These are phyloP conservation scores for Brachystomella parvula DNA, from an alignment of 1,140 invertebrate genomes.

Conservation along the genomic window DNA sequence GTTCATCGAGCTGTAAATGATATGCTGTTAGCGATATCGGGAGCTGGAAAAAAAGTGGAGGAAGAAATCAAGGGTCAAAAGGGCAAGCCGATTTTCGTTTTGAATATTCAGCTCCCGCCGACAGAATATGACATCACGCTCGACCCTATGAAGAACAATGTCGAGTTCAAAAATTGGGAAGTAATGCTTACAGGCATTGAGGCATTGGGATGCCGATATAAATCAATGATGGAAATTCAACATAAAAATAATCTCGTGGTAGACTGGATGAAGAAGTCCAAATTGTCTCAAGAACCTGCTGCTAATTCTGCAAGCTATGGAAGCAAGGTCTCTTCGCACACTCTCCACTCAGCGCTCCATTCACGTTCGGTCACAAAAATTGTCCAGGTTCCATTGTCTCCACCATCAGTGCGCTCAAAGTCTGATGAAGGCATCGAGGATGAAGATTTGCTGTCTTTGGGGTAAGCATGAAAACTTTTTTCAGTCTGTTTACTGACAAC, in stretches of 20 bases:
- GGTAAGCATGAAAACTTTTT: too few species aligned
- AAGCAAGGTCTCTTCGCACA: not conserved
- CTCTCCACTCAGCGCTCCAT: not conserved
- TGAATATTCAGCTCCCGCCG: slow-evolving; percentile 54
- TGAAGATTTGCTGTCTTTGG: too few species aligned
- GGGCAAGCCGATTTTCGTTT: slow-evolving; percentile 50
- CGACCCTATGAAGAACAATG: slow-evolving; percentile 47
- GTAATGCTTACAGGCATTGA: slow-evolving; percentile 48
- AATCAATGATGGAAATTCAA: not conserved
- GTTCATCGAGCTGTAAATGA: slow-evolving; percentile 48
- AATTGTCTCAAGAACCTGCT: not conserved
- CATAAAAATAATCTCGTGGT: not conserved
- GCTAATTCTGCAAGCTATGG: not conserved
- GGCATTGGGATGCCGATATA: slow-evolving; percentile 44
- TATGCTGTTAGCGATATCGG: slow-evolving; percentile 40
- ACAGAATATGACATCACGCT: slow-evolving; percentile 51
- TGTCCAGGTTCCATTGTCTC: too few species aligned
- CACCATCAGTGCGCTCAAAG: not conserved
- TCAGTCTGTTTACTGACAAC: too few species aligned
- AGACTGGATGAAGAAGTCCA: not conserved
- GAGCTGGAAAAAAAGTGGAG: slow-evolving; percentile 22
- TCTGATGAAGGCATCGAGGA: not conserved
- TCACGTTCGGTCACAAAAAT: not conserved
- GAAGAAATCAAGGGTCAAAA: slow-evolving; percentile 35
- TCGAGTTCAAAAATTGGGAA: slow-evolving; percentile 56